Evolutionary conservation across 2,113 vertebrate species (phyloP), one percentile per base, ranked within the genome.

Genomic region (Osmerus mordax): DNA sequence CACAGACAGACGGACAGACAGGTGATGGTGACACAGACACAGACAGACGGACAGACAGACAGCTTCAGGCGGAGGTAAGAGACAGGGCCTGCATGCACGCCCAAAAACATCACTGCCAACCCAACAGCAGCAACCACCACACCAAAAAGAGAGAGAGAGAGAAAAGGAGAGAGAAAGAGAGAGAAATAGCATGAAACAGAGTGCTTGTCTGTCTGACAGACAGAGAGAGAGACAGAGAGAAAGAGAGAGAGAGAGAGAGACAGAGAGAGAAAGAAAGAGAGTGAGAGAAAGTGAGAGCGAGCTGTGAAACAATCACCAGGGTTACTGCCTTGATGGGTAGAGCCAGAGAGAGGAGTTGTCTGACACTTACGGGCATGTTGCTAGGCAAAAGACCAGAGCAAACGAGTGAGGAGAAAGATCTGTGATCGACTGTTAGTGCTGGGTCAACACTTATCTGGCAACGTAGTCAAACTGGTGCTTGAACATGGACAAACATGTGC

Each of bases 41-140:
- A 59, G 54, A 69, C 53, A 76, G 73, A 78, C 75, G 77, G 81
- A 79, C 81, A 81, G 81, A 85, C 74, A 83, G 81, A 85, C 74
- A 79, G 81, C 32, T 66, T 32, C 41, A 47, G 41, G 41, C 9
- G 41, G 41, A 47, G 41, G 41, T 47, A 11, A 47, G 36, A 78
- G 82, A 82, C 82, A 70, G 83, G 81, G 81, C 83, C 75, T 81
- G 84, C 82, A 83, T 75, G 81, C 80, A 84, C 75, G 82, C 81
- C 77, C 65, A 78, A 73, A 83, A 75, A 83, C 68, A 73, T 61
- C 70, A 78, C 15, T 8, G 29, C 75, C 77, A 81, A 78, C 73
- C 69, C 61, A 69, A 74, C 67, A 84, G 72, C 66, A 75, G 71
- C 76, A 73, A 53, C 69, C 69, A 77, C 81, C 69, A 79, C 71